phyloP scores from a whole-genome alignment of 2,113 vertebrate genomes.

The Lophotis ruficrista region DNA sequence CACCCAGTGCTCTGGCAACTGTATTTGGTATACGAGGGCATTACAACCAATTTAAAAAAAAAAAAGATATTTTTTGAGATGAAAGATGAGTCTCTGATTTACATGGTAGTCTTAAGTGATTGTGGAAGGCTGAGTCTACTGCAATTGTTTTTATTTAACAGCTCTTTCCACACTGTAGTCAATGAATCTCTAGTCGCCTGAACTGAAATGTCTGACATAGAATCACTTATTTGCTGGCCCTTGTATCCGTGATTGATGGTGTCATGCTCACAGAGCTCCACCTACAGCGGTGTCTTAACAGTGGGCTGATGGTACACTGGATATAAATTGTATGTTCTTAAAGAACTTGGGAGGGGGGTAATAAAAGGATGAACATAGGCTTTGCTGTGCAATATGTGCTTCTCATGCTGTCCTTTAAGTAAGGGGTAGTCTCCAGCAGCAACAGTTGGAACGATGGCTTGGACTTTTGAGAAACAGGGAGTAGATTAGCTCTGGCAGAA shows the following conservation, averaged over 20 bases:
- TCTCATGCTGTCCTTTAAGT: not conserved
- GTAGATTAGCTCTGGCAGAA: not conserved
- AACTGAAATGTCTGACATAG: not conserved
- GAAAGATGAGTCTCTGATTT: not conserved
- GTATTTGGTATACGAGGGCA: not conserved
- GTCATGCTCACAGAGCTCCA: not conserved
- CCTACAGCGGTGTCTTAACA: not conserved
- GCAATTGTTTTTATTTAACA: conserved; percentile 22
- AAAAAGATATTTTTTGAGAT: not conserved
- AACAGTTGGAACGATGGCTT: not conserved
- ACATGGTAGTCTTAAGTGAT: not conserved
- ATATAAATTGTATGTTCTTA: not conserved
- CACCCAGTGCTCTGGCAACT: not conserved
- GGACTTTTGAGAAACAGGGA: not conserved
- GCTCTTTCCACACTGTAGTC: not conserved
- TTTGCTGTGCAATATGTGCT: not conserved
- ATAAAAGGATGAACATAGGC: not conserved
- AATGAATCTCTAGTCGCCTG: not conserved
- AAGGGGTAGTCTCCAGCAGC: not conserved
- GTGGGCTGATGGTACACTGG: not conserved
- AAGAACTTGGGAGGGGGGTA: not conserved
- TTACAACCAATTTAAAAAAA: not conserved
- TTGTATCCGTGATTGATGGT: not conserved
- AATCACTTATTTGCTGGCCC: not conserved
- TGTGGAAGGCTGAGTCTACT: not conserved